Conservation (phyloP, 2,797 vertebrate genomes). For the Mormyrops boulengeri region DNA sequence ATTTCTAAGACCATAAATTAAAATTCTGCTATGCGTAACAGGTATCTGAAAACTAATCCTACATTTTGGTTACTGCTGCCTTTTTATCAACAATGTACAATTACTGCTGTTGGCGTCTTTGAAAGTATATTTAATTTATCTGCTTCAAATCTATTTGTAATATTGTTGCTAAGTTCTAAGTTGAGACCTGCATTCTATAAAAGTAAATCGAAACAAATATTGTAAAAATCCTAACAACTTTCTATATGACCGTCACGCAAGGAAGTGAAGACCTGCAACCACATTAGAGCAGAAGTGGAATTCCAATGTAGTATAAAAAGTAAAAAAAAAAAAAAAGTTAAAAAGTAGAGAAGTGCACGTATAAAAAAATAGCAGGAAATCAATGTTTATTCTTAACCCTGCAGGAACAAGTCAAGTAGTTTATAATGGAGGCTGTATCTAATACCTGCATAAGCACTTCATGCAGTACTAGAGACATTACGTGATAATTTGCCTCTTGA, state of each 20-base stretch:
- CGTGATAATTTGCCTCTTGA: not conserved
- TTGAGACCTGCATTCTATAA: not conserved
- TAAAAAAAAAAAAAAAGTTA: conserved; percentile 30
- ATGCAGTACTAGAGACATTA: conserved; percentile 25
- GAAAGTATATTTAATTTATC: not conserved
- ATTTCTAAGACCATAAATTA: not conserved
- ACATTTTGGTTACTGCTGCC: not conserved
- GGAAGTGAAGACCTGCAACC: conserved; percentile 41
- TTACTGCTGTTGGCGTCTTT: not conserved
- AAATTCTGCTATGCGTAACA: not conserved
- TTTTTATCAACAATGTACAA: not conserved
- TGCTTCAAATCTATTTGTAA: not conserved
- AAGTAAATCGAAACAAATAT: not conserved
- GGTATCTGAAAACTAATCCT: not conserved
- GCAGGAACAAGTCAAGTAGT: conserved; percentile 30
- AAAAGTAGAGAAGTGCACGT: conserved; percentile 39
- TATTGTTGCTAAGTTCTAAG: not conserved
- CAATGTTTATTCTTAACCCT: conserved; percentile 28
- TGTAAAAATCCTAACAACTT: conserved; percentile 6
- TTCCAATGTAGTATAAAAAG: conserved; percentile 19
- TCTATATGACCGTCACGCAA: conserved; percentile 36
- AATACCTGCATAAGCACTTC: conserved; percentile 58
- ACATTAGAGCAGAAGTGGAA: conserved; percentile 31
- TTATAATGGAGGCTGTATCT: conserved; percentile 28
- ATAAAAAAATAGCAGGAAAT: conserved; percentile 21